Conservation (phyloP, 1,140 invertebrate genomes). For the Hycleus cichorii region DNA sequence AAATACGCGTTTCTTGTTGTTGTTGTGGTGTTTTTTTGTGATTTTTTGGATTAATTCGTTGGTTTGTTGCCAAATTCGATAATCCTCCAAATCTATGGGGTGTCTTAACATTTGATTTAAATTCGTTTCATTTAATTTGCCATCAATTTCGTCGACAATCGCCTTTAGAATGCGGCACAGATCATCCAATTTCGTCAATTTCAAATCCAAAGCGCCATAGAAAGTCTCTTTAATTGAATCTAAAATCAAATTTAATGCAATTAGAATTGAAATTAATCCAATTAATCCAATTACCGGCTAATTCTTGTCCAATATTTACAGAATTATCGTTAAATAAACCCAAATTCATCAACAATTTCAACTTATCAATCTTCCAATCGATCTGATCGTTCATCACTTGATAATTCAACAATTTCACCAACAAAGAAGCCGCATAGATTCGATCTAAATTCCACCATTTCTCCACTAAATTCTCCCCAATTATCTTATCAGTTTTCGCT, state of each 20-base stretch:
- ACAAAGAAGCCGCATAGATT: constrained; percentile 54
- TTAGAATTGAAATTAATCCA: constrained; percentile 3
- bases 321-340: constrained; percentile 52
- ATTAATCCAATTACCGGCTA: constrained; percentile 42
- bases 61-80: constrained; percentile 55
- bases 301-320: constrained; percentile 48
- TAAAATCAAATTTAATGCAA: background rate
- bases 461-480: constrained; percentile 42
- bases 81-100: constrained; percentile 47
- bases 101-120: constrained; percentile 40
- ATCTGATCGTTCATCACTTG: constrained; percentile 49
- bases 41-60: constrained; percentile 39
- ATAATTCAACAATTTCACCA: constrained; percentile 58
- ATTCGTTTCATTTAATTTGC: constrained; percentile 31
- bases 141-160: constrained; percentile 48
- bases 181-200: constrained; percentile 53
- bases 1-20: constrained; percentile 46
- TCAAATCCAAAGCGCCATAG: constrained; percentile 55
- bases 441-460: constrained; percentile 60
- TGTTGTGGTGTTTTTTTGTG: constrained; percentile 40
- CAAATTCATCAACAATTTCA: constrained; percentile 56
- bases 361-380: constrained; percentile 57
- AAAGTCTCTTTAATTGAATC: constrained; percentile 52
- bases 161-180: constrained; percentile 49
- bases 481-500: constrained; percentile 43